phyloP scores from a whole-genome alignment of 2,888 invertebrate species.

The Dexiosoma caninum region DNA sequence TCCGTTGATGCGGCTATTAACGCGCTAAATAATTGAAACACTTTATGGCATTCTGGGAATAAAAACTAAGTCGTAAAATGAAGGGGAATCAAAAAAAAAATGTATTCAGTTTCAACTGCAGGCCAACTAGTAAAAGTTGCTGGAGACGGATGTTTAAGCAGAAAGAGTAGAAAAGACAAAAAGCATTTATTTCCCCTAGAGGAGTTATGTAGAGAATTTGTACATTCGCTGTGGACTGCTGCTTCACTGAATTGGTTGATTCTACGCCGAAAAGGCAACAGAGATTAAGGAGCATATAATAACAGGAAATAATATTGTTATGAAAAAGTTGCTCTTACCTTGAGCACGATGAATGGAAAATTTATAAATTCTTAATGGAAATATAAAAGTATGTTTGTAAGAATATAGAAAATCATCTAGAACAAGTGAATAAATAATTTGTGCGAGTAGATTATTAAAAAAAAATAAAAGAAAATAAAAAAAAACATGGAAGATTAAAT shows the following conservation, averaged over 20 bases:
- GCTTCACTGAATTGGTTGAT: background rate
- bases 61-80: conserved; percentile 14
- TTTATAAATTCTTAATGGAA: conserved; percentile 26
- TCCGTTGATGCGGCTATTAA: too few species aligned
- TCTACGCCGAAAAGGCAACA: conserved; percentile 25
- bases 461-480: too few species aligned
- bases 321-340: conserved; percentile 37
- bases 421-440: conserved; percentile 10
- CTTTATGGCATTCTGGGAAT: conserved; percentile 40
- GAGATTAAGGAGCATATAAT: conserved; percentile 47
- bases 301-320: conserved; percentile 49
- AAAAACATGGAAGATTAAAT: background rate
- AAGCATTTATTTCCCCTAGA: conserved; percentile 16
- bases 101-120: background rate
- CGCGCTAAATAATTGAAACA: conserved; percentile 46
- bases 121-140: background rate
- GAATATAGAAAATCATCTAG: background rate
- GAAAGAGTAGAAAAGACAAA: conserved; percentile 16
- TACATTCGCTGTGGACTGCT: background rate
- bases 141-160: background rate
- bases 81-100: conserved; percentile 5
- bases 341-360: conserved; percentile 10
- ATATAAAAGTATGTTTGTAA: background rate
- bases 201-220: conserved; percentile 27
- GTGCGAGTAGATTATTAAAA: background rate